phyloP scores from a whole-genome alignment of 2,888 invertebrate species.

The Eupithecia exiguata region DNA sequence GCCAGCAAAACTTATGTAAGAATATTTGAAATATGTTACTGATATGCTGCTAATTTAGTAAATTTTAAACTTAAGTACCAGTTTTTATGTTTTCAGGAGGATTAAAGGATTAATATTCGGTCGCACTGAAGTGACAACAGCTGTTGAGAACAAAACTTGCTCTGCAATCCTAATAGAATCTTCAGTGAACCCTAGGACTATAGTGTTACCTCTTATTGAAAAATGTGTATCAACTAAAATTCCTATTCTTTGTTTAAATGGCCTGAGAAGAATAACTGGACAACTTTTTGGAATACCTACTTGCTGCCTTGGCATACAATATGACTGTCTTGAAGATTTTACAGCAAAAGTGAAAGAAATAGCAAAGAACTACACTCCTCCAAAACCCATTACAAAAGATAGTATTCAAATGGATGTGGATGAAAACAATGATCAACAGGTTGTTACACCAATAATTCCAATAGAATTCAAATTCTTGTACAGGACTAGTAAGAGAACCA shows the following conservation, averaged over 20 bases:
- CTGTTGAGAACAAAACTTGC: slow-evolving; percentile 58
- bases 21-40: background rate
- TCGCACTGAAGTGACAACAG: slow-evolving; percentile 62
- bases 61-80: background rate
- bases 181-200: slow-evolving; percentile 66
- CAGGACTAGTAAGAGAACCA: slow-evolving; percentile 64
- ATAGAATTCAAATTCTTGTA: slow-evolving; percentile 60
- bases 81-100: slow-evolving; percentile 59
- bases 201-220: slow-evolving; percentile 73
- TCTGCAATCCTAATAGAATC: slow-evolving; percentile 72
- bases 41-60: background rate
- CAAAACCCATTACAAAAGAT: slow-evolving; percentile 26
- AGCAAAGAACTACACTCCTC: slow-evolving; percentile 49
- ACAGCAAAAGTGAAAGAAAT: slow-evolving; percentile 52
- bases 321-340: slow-evolving; percentile 53
- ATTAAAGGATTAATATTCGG: slow-evolving; percentile 73
- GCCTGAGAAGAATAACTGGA: slow-evolving; percentile 58
- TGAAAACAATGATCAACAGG: slow-evolving; percentile 9
- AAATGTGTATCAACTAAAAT: slow-evolving; percentile 58
- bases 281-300: slow-evolving; percentile 72
- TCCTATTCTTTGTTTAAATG: slow-evolving; percentile 69
- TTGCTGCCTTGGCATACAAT: slow-evolving; percentile 70
- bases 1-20: slow-evolving; percentile 65
- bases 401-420: slow-evolving; percentile 38
- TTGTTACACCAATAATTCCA: slow-evolving; percentile 3